phyloP scores from a whole-genome alignment of 2,797 vertebrate species.

The Phrynocephalus forsythii region DNA sequence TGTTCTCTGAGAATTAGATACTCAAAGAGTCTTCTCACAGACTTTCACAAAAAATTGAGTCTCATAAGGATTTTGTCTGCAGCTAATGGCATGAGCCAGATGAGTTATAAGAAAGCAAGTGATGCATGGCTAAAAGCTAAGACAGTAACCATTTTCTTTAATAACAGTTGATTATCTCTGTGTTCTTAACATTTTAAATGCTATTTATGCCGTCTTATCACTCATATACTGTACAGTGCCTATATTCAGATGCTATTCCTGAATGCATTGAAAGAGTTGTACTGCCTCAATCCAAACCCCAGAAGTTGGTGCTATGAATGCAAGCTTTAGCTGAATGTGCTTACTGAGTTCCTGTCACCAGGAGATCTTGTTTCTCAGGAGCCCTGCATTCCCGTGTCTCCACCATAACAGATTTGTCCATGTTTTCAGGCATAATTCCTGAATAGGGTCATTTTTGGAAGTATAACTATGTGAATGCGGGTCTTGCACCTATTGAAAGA shows the following conservation, averaged over 20 bases:
- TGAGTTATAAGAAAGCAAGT: neutral
- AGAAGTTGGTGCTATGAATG: too few relatives aligned
- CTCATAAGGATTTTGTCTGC: neutral
- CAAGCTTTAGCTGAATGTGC: too few relatives aligned
- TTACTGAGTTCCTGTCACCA: neutral
- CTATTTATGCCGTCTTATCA: neutral
- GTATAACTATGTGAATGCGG: neutral
- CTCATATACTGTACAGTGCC: too few relatives aligned
- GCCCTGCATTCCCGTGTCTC: neutral
- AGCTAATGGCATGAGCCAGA: neutral
- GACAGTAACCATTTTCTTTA: neutral
- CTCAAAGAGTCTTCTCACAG: neutral
- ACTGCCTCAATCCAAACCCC: too few relatives aligned
- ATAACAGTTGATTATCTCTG: neutral
- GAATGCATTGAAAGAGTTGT: too few relatives aligned
- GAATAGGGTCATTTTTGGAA: neutral
- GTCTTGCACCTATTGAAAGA: neutral
- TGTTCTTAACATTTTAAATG: neutral
- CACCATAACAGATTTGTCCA: too few relatives aligned
- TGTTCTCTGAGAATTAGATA: neutral
- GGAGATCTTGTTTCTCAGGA: neutral
- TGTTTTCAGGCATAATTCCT: too few relatives aligned
- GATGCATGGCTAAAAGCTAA: neutral
- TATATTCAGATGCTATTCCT: too few relatives aligned
- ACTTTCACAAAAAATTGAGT: neutral